Conservation (phyloP, 2,797 vertebrate species). For the Synanceia verrucosa region DNA sequence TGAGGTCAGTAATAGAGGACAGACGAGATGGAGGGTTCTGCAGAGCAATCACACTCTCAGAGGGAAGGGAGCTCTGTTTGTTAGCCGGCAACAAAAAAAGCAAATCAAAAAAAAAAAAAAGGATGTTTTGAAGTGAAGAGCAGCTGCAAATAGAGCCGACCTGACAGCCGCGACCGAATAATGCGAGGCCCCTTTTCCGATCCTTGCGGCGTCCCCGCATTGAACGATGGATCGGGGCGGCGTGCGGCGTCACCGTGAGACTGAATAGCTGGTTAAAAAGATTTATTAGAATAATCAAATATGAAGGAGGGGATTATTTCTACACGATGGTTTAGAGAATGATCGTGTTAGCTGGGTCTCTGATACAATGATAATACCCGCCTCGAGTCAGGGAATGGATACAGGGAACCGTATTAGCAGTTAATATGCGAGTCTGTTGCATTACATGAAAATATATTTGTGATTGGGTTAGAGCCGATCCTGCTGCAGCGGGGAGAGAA, state of each 20-base stretch:
- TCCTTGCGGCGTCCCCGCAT: constrained; percentile 38
- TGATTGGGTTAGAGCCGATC: constrained; percentile 57
- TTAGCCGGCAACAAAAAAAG: constrained; percentile 7
- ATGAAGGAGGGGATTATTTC: constrained; percentile 77
- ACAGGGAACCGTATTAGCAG: constrained; percentile 63
- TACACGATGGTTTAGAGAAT: constrained; percentile 77
- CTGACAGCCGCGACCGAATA: constrained; percentile 54
- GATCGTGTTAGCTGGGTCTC: constrained; percentile 77
- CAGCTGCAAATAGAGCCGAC: constrained; percentile 57
- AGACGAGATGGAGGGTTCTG: constrained; percentile 41
- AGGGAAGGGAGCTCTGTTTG: constrained; percentile 49
- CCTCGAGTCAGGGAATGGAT: constrained; percentile 61
- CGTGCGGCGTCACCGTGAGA: constrained; percentile 57
- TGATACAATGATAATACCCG: constrained; percentile 78
- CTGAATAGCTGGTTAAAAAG: constrained; percentile 76
- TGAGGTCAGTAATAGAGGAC: constrained; percentile 73
- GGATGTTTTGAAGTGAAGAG: constrained; percentile 52
- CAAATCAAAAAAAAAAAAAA: constrained; percentile 9
- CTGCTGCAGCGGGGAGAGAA: constrained; percentile 23
- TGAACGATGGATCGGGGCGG: constrained; percentile 57
- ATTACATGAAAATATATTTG: constrained; percentile 65
- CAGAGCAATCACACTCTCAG: constrained; percentile 64
- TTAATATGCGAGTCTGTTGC: constrained; percentile 69
- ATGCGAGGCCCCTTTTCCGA: constrained; percentile 19
- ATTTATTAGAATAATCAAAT: constrained; percentile 82